Evolutionary conservation across 2,113 vertebrate genomes (phyloP).

Genomic region (Psophia crepitans): DNA sequence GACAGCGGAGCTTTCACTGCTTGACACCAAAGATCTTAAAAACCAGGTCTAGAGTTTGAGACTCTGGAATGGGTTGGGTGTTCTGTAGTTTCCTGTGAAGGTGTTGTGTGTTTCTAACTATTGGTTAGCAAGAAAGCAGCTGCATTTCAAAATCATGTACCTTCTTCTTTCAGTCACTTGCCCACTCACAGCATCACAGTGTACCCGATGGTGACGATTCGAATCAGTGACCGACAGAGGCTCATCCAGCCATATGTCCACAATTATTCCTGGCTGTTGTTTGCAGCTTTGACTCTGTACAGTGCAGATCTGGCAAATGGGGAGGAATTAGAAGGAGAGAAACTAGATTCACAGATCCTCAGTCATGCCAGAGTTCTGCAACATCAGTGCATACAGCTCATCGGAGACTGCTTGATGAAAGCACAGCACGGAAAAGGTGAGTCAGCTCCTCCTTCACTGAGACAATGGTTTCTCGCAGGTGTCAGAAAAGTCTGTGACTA

Average conservation of each 20-base stretch:
- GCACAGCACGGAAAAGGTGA: slow-evolving; percentile 91
- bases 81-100: background rate
- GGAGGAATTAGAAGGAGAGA: slow-evolving; percentile 76
- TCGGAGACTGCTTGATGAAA: slow-evolving; percentile 91
- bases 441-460: background rate
- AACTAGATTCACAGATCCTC: slow-evolving; percentile 56
- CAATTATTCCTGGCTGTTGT: slow-evolving; percentile 96
- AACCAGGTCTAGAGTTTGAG: background rate
- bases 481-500: background rate
- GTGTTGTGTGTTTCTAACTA: background rate
- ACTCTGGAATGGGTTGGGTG: background rate
- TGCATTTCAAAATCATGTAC: background rate
- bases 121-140: background rate
- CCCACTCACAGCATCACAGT: slow-evolving; percentile 93
- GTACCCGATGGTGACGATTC: slow-evolving; percentile 92
- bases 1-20: background rate
- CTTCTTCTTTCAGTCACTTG: slow-evolving; percentile 80
- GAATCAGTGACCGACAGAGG: slow-evolving; percentile 91
- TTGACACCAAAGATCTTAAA: background rate
- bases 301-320: slow-evolving; percentile 85
- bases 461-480: background rate
- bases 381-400: slow-evolving; percentile 86
- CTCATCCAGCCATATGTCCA: slow-evolving; percentile 97
- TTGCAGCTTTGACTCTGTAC: slow-evolving; percentile 89
- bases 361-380: slow-evolving; percentile 77